These are phyloP conservation scores for Pangasius krempfi DNA, from an alignment of 2,797 vertebrate species.

Conservation along the genomic window DNA sequence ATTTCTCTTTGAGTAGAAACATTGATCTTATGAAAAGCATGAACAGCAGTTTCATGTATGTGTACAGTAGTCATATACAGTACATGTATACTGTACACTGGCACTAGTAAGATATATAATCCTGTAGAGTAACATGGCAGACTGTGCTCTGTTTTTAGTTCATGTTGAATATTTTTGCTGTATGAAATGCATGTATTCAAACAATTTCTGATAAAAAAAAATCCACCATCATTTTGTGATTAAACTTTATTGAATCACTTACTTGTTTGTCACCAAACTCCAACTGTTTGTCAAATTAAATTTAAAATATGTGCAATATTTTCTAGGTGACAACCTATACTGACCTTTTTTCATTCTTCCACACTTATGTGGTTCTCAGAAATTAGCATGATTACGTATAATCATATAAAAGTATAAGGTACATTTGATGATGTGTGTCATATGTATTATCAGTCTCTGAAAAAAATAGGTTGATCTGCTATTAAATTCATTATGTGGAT, in stretches of 20 bases:
- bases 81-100: neutral
- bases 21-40: neutral
- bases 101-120: neutral
- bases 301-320: neutral
- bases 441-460: neutral
- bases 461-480: constrained; percentile 24
- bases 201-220: neutral
- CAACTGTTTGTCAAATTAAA: neutral
- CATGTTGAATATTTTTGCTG: neutral
- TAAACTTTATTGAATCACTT: neutral
- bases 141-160: neutral
- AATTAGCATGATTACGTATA: neutral
- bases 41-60: neutral
- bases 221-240: neutral
- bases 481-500: constrained; percentile 24
- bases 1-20: neutral
- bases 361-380: neutral
- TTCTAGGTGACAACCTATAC: neutral
- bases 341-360: neutral
- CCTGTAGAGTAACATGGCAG: too few species aligned
- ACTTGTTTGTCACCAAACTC: neutral
- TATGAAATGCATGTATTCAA: neutral
- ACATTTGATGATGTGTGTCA: neutral
- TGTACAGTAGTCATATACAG: neutral
- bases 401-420: neutral